phyloP scores from a whole-genome alignment of 2,888 invertebrate genomes.

The Drosophila pseudotalamancana region DNA sequence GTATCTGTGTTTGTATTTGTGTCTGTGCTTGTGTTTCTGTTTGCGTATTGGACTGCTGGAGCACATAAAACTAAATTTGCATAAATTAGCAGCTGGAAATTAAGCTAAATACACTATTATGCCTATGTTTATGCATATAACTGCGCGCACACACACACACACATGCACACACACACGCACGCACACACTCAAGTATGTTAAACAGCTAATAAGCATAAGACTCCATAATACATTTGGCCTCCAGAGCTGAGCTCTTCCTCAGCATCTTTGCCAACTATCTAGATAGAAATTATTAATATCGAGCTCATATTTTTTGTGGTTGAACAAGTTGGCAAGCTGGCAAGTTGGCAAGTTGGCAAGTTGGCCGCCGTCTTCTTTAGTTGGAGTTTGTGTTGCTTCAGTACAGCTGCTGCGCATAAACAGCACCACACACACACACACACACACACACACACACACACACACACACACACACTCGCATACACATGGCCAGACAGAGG shows the following conservation, averaged over 20 bases:
- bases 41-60: too few relatives aligned
- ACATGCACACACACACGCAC: not conserved
- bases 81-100: slow-evolving; percentile 76
- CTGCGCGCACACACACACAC: slow-evolving; percentile 15
- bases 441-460: slow-evolving; percentile 26
- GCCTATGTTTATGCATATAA: slow-evolving; percentile 47
- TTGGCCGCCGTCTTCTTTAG: slow-evolving; percentile 31
- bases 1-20: slow-evolving; percentile 18
- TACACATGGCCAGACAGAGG: slow-evolving; percentile 4
- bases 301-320: slow-evolving; percentile 77
- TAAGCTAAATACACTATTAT: slow-evolving; percentile 65
- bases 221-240: slow-evolving; percentile 35
- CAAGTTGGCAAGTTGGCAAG: slow-evolving; percentile 68
- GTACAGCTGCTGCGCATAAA: slow-evolving; percentile 79
- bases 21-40: slow-evolving; percentile 8
- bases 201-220: slow-evolving; percentile 41
- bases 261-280: slow-evolving; percentile 73
- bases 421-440: slow-evolving; percentile 42
- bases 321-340: slow-evolving; percentile 67
- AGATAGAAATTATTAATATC: slow-evolving; percentile 82
- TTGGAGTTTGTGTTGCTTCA: slow-evolving; percentile 39
- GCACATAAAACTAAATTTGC: slow-evolving; percentile 62
- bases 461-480: slow-evolving; percentile 33
- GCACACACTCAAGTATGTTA: slow-evolving; percentile 23
- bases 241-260: slow-evolving; percentile 9